Base-by-base conservation (phyloP, 2,888 invertebrate genomes). In the Helleia helle region DNA sequence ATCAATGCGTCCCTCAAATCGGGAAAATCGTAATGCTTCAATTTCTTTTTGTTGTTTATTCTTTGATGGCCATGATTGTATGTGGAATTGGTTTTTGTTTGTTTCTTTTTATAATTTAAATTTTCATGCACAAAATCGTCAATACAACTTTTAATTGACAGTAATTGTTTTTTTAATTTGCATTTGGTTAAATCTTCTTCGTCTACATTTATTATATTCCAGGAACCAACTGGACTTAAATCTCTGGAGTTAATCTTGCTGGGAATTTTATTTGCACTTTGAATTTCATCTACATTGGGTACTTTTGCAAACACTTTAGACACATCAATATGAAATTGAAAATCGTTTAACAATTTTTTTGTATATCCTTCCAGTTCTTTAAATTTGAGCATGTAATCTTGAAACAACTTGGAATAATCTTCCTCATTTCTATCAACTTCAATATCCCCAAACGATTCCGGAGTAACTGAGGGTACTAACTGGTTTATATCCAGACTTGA, bases 241-340 rank as follows among this genome's bases (percentile, higher is more conserved):
- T 56, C 58, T 13, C 25, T 41, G 11, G 34, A 34, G 4, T 8
- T 18, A 12, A 34, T 11, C 6, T 40, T 4, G 62, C 64, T 46
- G 24, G 57, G 59, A 0, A 51, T 58, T 0, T 64, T 49, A 22
- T 69, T 60, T 1, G n/a, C n/a, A n/a, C 57, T 62, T 0, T 64
- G 45, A 1, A 52, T 48, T 43, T 62, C 65, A 0, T 66, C 62
- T 4, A 62, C 52, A 5, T 62, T 62, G 1, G 49, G 44, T 1
- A 64, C 42, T 41, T 73, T 40, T 3, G 29, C 25, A 2, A 31
- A 25, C 3, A 22, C 55, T 56, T 80, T 83, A 0, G 83, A 77
- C 0, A 83, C 73, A 47, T 83, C 75, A 44, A 83, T 75, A 39
- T 81, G 80, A 36, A 80, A 84, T 41, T 74, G 68, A 41, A 83